Base-by-base conservation (phyloP, 2,797 vertebrate species). In the Pitangus sulphuratus region DNA sequence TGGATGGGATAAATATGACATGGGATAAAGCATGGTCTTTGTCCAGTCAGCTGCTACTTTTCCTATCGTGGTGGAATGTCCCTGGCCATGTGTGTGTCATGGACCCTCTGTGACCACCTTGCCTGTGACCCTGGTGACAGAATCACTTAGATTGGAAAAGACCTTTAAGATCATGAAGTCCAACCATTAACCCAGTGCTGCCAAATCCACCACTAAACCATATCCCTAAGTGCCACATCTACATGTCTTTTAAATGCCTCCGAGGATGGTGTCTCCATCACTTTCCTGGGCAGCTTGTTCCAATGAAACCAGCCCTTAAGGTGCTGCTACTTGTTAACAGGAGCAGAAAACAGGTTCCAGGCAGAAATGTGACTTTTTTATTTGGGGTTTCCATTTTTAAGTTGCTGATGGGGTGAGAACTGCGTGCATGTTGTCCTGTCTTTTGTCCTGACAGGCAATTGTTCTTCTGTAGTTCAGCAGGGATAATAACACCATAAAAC, bases 21-120 rank as follows among this genome's bases (percentile, higher is more conserved):
- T 7, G 7, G 50, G 28, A 25, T 58, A 44, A 70, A 51, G 19
- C 19, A 72, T 11, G 25, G 12, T 71, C 53, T 57, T 86, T 40
- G 33, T 62, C 40, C 50, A 45, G 45, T 26, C 14, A 56, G 40
- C 31, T 66, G 58, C 24, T 72, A 2, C 12, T 83, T 91, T 89
- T 74, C 64, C 17, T 66, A 1, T 33, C 19, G 8, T 1, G 1
- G 19, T 21, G 45, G 80, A 57, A 42, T 2, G 0, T 54, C 8
- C 31, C 42, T 45, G 42, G 17, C 28, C 4, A 0, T 11, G 16
- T 31, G 24, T 35, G 9, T 33, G 11, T 22, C 2, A 0, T 15
- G 16, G 20, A 14, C 13, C 11, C 50, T 50, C 72, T 48, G 25
- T 78, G 56, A 11, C 35, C 60, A 39, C n/a, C 50, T 78, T 8